A percentile compares a stretch with the other conserved stretches of the same genome.
These are phyloP conservation scores for Syngnathus scovelli DNA, from an alignment of 2,113 vertebrate genomes.

Conservation along the genomic window DNA sequence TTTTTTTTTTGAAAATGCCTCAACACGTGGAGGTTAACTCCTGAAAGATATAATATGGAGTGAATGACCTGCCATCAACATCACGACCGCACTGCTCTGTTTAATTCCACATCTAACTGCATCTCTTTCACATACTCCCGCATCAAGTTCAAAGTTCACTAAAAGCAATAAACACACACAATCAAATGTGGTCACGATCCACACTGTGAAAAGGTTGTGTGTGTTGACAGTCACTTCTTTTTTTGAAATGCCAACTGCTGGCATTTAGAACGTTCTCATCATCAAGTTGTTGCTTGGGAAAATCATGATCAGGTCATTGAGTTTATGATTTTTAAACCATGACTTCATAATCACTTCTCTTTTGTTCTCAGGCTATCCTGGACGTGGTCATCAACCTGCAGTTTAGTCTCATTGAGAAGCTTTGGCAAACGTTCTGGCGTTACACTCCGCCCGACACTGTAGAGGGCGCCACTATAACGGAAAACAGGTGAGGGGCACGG, in stretches of 20 bases:
- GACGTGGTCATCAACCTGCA: constrained; percentile 95
- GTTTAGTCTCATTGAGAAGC: constrained; percentile 93
- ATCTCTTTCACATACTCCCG: neutral
- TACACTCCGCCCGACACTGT: constrained; percentile 77
- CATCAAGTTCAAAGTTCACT: neutral
- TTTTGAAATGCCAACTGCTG: constrained; percentile 41
- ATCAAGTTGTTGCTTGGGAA: constrained; percentile 4
- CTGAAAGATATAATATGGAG: too few relatives aligned
- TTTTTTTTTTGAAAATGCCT: neutral
- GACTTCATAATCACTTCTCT: neutral
- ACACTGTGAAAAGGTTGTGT: constrained; percentile 31
- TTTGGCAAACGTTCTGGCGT: constrained; percentile 97
- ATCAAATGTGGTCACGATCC: neutral
- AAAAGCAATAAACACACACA: neutral
- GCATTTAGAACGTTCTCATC: constrained; percentile 33
- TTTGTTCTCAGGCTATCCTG: constrained; percentile 80
- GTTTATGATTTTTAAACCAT: neutral
- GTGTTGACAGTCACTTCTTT: constrained; percentile 13
- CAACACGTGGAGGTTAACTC: neutral
- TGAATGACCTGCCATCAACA: too few relatives aligned
- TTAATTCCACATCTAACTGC: too few relatives aligned
- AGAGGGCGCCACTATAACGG: constrained; percentile 74
- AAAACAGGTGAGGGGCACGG: constrained; percentile 65
- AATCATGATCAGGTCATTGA: neutral
- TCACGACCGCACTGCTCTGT: too few relatives aligned